Conservation (phyloP, 2,888 invertebrate species). For the Amblyjoppa fuscipennis region DNA sequence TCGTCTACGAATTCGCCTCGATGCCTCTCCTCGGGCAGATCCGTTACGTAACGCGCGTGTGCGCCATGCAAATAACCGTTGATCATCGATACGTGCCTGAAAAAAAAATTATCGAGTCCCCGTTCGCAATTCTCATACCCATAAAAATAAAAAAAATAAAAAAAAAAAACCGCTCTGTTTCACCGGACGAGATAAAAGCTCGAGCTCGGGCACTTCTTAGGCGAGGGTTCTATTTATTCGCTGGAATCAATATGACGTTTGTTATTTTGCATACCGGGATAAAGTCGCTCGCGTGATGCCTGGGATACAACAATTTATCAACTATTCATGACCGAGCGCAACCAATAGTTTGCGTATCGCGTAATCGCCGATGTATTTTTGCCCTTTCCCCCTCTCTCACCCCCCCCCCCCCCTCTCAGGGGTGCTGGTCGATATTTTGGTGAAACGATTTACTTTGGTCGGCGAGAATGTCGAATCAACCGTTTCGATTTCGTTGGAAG, state of each 20-base stretch:
- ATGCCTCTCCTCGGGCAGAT: not conserved
- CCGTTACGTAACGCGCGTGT: not conserved
- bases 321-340: constrained; percentile 59
- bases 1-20: constrained; percentile 21
- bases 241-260: constrained; percentile 60
- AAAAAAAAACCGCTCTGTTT: not conserved
- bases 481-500: not conserved
- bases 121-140: too few species aligned
- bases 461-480: not conserved
- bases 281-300: constrained; percentile 44
- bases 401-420: too few species aligned
- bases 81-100: not conserved
- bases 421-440: constrained; percentile 15
- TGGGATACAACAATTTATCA: constrained; percentile 61
- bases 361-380: constrained; percentile 37
- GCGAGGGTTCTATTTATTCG: constrained; percentile 55
- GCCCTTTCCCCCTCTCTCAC: not conserved
- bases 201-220: not conserved
- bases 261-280: constrained; percentile 55
- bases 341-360: constrained; percentile 51
- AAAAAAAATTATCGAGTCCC: too few species aligned
- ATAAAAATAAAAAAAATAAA: too few species aligned
- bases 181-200: constrained; percentile 2
- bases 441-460: constrained; percentile 15
- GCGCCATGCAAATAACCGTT: not conserved